Evolutionary conservation across 2,888 invertebrate species (phyloP).

Genomic region (Anorthoa munda): DNA sequence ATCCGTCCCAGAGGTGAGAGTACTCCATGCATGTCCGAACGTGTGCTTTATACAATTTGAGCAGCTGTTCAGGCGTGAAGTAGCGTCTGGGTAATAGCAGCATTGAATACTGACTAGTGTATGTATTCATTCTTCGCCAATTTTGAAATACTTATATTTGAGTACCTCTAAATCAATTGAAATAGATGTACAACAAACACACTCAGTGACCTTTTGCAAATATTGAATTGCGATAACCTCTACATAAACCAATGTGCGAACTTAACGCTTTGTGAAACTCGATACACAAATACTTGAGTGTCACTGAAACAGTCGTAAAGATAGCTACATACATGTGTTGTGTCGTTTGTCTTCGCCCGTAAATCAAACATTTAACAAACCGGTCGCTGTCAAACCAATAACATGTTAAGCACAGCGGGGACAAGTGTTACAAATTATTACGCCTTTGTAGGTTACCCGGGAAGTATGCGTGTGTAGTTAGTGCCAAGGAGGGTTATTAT

Average conservation of each 20-base stretch:
- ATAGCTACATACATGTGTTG: conserved; percentile 59
- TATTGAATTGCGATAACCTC: conserved; percentile 7
- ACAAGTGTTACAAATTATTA: conserved; percentile 74
- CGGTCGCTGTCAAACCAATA: conserved; percentile 81
- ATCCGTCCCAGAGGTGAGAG: no score
- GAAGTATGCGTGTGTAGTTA: conserved; percentile 56
- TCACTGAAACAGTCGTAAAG: conserved; percentile 73
- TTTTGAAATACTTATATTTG: not conserved
- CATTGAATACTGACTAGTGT: no score
- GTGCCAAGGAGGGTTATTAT: conserved; percentile 54
- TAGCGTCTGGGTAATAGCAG: no score
- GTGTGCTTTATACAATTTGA: no score
- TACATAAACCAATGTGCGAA: conserved; percentile 16
- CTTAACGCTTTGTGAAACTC: conserved; percentile 39
- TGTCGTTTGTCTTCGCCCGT: conserved; percentile 76
- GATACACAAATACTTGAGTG: conserved; percentile 62
- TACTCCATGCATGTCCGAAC: no score
- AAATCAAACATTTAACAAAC: conserved; percentile 85
- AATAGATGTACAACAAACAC: not conserved
- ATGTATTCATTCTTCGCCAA: not conserved
- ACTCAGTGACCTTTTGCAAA: not conserved
- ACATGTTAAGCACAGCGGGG: conserved; percentile 77
- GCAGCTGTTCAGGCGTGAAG: no score
- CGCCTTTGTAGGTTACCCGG: conserved; percentile 65
- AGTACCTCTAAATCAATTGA: not conserved